Conservation (phyloP, 1,140 invertebrate genomes). For the Drosophila mauritiana region DNA sequence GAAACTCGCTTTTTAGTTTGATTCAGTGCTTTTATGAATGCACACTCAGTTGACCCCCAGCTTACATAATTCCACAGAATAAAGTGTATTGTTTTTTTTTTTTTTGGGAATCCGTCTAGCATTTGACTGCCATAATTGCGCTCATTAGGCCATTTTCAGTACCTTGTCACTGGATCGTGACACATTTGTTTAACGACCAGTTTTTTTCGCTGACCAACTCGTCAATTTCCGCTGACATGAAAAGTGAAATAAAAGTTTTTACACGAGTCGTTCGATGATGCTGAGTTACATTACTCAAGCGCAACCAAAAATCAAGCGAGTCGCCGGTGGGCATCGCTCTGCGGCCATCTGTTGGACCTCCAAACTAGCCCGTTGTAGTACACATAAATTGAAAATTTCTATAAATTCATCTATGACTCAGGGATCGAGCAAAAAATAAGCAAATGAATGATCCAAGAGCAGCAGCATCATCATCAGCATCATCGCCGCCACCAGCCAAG, state of each 20-base stretch:
- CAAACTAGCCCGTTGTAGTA: constrained; percentile 42
- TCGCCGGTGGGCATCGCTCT: constrained; percentile 34
- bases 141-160: constrained; percentile 30
- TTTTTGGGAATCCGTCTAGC: not conserved
- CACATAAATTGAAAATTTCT: constrained; percentile 65
- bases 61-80: not conserved
- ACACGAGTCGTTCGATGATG: constrained; percentile 42
- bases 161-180: constrained; percentile 43
- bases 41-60: not conserved
- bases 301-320: constrained; percentile 59
- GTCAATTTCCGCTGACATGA: constrained; percentile 73
- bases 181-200: constrained; percentile 43
- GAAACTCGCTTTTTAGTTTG: too few species aligned
- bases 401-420: constrained; percentile 77
- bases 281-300: constrained; percentile 46
- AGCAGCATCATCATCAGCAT: constrained; percentile 33
- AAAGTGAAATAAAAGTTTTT: constrained; percentile 51
- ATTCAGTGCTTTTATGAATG: too few species aligned
- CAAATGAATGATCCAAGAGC: constrained; percentile 46
- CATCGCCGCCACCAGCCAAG: not conserved
- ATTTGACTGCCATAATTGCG: constrained; percentile 16
- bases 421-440: constrained; percentile 50
- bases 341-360: constrained; percentile 67
- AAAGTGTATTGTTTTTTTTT: constrained; percentile 10
- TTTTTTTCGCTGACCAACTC: constrained; percentile 28